Percentiles rank a stretch among this genome's conserved stretches.
These are phyloP conservation scores for Podargus strigoides DNA, from an alignment of 2,797 vertebrate genomes.

Conservation along the genomic window DNA sequence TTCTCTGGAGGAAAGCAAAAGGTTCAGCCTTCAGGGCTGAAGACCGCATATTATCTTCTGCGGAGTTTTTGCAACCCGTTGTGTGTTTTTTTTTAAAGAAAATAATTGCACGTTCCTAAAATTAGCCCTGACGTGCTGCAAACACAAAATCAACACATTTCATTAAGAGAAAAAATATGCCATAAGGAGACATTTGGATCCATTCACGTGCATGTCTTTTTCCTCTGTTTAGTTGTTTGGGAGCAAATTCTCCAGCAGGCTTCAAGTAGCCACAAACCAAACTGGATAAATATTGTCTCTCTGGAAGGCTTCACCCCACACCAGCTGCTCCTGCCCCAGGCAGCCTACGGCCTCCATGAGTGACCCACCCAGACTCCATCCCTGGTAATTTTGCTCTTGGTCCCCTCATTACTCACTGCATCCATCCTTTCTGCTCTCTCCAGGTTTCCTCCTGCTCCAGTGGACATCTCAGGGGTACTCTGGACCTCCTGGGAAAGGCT, in stretches of 20 bases:
- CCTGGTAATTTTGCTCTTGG: neutral
- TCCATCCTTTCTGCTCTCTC: neutral
- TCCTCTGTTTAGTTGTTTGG: constrained; percentile 24
- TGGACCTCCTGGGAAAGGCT: neutral
- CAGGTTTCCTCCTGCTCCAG: neutral
- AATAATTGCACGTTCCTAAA: neutral
- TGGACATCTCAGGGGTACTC: neutral
- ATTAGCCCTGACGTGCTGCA: neutral
- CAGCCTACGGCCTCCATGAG: fast-evolving
- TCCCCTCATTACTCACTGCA: neutral
- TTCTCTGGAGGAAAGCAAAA: neutral
- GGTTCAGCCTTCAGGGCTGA: neutral
- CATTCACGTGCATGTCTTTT: neutral
- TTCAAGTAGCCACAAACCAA: neutral
- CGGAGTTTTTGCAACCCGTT: neutral
- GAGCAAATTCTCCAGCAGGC: neutral
- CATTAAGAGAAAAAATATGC: neutral
- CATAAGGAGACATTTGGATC: constrained; percentile 32
- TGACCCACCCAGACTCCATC: neutral
- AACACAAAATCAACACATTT: neutral
- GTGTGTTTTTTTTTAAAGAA: neutral
- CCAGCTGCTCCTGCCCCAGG: fast-evolving
- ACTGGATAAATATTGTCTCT: neutral
- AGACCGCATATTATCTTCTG: neutral
- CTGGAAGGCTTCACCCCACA: neutral